Conservation (phyloP, 2,888 invertebrate species). For the Drosophila bunnanda region DNA sequence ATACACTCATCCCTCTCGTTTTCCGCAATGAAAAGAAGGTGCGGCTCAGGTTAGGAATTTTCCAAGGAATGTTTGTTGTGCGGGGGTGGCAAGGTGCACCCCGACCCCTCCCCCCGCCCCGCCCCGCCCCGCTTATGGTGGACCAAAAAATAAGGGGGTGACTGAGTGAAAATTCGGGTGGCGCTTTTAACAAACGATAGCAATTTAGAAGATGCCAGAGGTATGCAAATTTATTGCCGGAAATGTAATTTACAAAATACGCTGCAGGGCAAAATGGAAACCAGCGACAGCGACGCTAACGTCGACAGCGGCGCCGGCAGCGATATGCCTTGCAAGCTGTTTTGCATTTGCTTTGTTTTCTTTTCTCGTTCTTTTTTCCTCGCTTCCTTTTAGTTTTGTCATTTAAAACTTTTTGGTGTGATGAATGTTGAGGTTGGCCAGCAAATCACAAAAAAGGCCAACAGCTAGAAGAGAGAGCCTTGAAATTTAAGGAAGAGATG, state of each 20-base stretch:
- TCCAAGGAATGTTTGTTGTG: constrained; percentile 19
- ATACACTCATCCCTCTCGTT: constrained; percentile 27
- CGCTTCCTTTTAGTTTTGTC: constrained; percentile 23
- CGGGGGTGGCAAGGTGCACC: constrained; percentile 56
- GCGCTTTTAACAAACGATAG: constrained; percentile 81
- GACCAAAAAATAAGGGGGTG: constrained; percentile 14
- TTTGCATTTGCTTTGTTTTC: constrained; percentile 41
- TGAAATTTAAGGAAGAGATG: constrained; percentile 33
- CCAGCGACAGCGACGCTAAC: constrained; percentile 23
- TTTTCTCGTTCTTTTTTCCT: constrained; percentile 2
- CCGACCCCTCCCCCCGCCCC: constrained; percentile 4
- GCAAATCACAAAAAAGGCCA: constrained; percentile 27
- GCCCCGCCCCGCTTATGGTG: background rate
- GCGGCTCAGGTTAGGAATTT: constrained; percentile 46
- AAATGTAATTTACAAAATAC: constrained; percentile 85
- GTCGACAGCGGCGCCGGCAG: constrained; percentile 23
- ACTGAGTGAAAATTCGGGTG: constrained; percentile 55
- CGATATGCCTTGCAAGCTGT: constrained; percentile 41
- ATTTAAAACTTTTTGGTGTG: constrained; percentile 19
- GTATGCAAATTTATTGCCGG: constrained; percentile 85
- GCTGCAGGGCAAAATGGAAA: constrained; percentile 80
- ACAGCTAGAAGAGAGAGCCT: constrained; percentile 32
- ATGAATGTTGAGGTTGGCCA: constrained; percentile 51
- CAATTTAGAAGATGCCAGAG: constrained; percentile 84
- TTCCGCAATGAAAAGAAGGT: constrained; percentile 41